Conservation (phyloP, 2,888 invertebrate genomes). For the Choreutis nemorana region DNA sequence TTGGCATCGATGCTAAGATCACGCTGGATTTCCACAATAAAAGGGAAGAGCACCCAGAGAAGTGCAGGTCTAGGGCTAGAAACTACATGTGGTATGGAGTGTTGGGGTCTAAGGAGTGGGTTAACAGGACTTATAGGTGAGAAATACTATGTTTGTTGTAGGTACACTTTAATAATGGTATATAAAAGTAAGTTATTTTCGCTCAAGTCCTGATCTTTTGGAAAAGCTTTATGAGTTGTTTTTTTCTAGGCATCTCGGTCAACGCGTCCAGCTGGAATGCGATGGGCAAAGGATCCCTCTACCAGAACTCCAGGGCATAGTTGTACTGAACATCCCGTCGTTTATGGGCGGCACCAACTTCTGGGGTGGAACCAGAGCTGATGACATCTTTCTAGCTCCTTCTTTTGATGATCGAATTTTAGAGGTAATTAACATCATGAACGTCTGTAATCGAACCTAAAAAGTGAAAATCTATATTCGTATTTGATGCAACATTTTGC, state of each 20-base stretch:
- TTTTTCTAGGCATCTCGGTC: slow-evolving; percentile 79
- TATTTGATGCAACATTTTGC: no score
- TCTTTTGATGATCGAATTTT: slow-evolving; percentile 95
- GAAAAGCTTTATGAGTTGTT: neutral
- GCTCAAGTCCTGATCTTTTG: neutral
- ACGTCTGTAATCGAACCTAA: no score
- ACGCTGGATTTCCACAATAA: slow-evolving; percentile 97
- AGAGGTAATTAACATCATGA: no score
- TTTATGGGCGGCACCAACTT: slow-evolving; percentile 99
- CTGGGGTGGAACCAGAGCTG: slow-evolving; percentile 94
- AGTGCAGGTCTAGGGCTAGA: slow-evolving; percentile 91
- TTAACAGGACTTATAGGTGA: slow-evolving; percentile 89
- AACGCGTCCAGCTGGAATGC: slow-evolving; percentile 93
- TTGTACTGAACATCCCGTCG: slow-evolving; percentile 92
- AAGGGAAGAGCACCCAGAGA: slow-evolving; percentile 96
- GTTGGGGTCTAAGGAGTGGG: slow-evolving; percentile 79
- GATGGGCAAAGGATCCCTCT: slow-evolving; percentile 95
- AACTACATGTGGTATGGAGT: slow-evolving; percentile 97
- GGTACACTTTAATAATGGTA: neutral
- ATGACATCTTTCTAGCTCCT: slow-evolving; percentile 90
- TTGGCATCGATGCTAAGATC: slow-evolving; percentile 98
- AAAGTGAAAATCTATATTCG: no score
- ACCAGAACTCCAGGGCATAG: slow-evolving; percentile 95
- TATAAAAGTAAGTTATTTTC: neutral
- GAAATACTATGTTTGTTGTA: neutral